Evolutionary conservation across 2,888 invertebrate genomes (phyloP).

Genomic region (Drosophila anomelani): DNA sequence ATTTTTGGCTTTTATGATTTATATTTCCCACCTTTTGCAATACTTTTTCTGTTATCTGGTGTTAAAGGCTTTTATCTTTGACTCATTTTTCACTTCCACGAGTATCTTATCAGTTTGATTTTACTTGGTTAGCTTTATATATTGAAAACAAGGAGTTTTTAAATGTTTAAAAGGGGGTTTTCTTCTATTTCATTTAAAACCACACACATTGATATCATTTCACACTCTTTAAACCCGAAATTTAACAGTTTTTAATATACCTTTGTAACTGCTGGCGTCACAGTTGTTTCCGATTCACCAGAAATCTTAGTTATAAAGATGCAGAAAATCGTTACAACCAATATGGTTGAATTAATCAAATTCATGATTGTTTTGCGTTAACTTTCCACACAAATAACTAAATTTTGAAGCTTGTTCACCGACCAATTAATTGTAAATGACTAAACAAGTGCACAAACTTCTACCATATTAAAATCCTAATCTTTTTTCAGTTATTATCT

Average conservation of each 20-base stretch:
- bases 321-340: constrained; percentile 7
- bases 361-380: constrained; percentile 5
- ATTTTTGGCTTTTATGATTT: constrained; percentile 2
- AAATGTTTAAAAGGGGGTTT: too few species aligned
- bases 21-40: constrained; percentile 2
- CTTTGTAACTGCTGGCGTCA: constrained; percentile 7
- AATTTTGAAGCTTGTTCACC: constrained; percentile 19
- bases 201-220: not conserved
- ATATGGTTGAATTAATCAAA: not conserved
- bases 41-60: constrained; percentile 19
- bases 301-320: not conserved
- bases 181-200: not conserved
- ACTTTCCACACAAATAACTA: not conserved
- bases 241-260: not conserved
- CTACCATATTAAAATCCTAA: constrained; percentile 26
- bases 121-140: constrained; percentile 6
- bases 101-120: constrained; percentile 25
- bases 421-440: constrained; percentile 27
- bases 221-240: not conserved
- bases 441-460: constrained; percentile 17
- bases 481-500: constrained; percentile 30
- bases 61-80: constrained; percentile 15
- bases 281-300: constrained; percentile 10
- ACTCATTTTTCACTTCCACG: constrained; percentile 2
- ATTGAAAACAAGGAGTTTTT: not conserved